These are phyloP conservation scores for Tipula unca DNA, from an alignment of 2,888 invertebrate species.

Conservation along the genomic window DNA sequence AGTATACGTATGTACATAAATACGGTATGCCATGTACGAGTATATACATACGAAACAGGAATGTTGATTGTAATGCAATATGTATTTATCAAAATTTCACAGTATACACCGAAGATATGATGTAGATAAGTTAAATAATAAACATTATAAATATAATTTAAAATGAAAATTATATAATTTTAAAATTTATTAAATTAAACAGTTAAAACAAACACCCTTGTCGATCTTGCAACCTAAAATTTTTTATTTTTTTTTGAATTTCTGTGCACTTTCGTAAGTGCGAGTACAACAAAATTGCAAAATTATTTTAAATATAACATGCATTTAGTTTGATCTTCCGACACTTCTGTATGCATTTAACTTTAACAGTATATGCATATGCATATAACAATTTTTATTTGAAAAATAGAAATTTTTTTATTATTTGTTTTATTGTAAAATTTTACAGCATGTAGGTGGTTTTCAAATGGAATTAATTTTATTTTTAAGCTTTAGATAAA, in stretches of 20 bases:
- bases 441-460: not conserved
- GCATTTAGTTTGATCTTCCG: not conserved
- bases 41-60: not conserved
- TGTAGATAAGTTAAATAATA: not conserved
- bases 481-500: not conserved
- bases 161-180: not conserved
- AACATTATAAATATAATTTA: no score
- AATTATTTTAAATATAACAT: not conserved
- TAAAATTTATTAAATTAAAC: not conserved
- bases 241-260: not conserved
- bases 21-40: not conserved
- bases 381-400: not conserved
- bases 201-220: not conserved
- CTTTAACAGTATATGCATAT: not conserved
- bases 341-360: not conserved
- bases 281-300: not conserved
- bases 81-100: not conserved
- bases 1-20: no score
- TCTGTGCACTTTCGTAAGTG: not conserved
- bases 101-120: not conserved
- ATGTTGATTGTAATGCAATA: not conserved
- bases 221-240: not conserved
- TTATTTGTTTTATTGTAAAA: not conserved
- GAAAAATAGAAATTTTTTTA: not conserved
- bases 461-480: not conserved